Base-by-base conservation (phyloP, 2,113 vertebrate genomes). In the Calcarius ornatus region DNA sequence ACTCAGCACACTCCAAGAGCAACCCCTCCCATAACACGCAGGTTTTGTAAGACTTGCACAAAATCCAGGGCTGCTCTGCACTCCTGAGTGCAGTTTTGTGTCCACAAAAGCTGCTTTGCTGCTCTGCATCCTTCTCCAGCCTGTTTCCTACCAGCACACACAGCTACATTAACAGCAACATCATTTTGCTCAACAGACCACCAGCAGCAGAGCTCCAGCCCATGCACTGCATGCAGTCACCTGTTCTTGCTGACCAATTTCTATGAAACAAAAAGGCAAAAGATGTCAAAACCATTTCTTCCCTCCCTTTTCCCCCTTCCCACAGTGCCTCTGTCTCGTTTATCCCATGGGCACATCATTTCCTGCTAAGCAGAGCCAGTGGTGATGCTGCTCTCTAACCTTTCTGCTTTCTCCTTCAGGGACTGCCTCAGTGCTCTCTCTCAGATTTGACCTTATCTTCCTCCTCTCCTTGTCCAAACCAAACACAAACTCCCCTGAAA, bases 351-450 rank as follows among this genome's bases (percentile, higher is more conserved):
- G 79, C 64, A 65, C 56, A 59, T 12, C 31, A 45, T 28, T 64
- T 80, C n/a, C 80, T 77, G 50, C 82, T 63, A 31, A 71, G 57
- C 48, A 71, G 35, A 75, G 51, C 42, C 73, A 57, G 25, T 0
- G 0, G 45, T 54, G 40, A 5, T 24, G 33, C 27, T 92, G 42
- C 38, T 90, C 31, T 68, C 73, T 72, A 80, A 92, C 57, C 50
- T 91, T 85, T 85, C 75, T 80, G 54, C 48, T 40, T 79, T 84
- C 57, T 56, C 57, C 81, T 81, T 75, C 87, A 48, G 60, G 40
- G 57, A 68, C 45, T 27, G 33, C 43, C 40, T 71, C 16, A 1
- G 20, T 38, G 47, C n/a, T n/a, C n/a, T n/a, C 27, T 22, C 82
- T 64, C 48, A 54, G 57, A 68, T 68, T 47, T 94, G 60, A 83